Base-by-base conservation (phyloP, 2,888 invertebrate genomes). In the Trichopoda pennipes region DNA sequence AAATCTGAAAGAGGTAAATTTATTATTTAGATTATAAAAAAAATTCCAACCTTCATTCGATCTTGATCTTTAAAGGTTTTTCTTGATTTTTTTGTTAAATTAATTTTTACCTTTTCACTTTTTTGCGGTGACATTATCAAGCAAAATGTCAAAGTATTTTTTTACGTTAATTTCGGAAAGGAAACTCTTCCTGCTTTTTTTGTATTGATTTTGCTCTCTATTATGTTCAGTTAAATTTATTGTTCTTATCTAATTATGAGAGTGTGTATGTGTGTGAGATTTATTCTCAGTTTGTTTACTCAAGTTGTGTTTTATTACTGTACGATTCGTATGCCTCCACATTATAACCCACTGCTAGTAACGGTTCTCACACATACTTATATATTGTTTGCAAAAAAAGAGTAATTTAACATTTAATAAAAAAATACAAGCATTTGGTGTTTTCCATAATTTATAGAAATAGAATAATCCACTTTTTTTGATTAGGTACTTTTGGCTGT, bases 131-230 rank as follows among this genome's bases (percentile, higher is more conserved):
- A 82, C 79, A 82, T 82, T 82, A 82, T 72, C 82, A 72, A 58
- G 70, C 56, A 83, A 80, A n/a, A 83, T 82, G 84, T 84, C 80
- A 85, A 84, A 84, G 77, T 85, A 81, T 84, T 85, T 85, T 85
- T 81, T 75, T 49, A 32, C 19, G 16, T 49, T 58, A 58, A 70
- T 56, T 63, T 51, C 81, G 32, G 63, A 79, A 80, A 68, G 70
- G 77, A 64, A 77, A 77, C 84, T 80, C 85, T 84, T 82, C 77
- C 80, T 80, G 72, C 64, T 78, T 28, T 38, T 3, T 38, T 44
- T 28, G 53, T 42, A 14, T 61, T 51, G 49, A 47, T 69, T 38
- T 77, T 21, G 47, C 61, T 72, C 42, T 44, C 70, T 56, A 72
- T 72, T 64, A 49, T 51, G 76, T 72, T 77, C 72, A 51, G 19